Evolutionary conservation across 2,888 invertebrate species (phyloP).

Genomic region (Koerneria pararmatus): DNA sequence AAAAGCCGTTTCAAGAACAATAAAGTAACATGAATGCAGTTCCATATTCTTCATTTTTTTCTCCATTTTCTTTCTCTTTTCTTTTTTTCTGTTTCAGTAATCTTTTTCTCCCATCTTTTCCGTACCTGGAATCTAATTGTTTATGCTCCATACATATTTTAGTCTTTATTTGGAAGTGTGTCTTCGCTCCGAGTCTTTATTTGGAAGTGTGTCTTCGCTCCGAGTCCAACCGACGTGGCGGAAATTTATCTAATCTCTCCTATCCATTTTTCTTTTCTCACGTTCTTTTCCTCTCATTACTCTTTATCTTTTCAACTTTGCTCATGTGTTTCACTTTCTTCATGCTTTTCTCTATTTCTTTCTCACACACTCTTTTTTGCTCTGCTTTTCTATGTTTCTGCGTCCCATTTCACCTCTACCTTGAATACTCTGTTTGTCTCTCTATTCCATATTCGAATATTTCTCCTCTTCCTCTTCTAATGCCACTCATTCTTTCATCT

Average conservation of each 20-base stretch:
- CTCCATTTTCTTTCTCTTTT: background rate
- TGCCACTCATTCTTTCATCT: no score
- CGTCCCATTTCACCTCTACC: no score
- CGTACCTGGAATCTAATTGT: no score
- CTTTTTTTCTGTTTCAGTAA: constrained; percentile 4
- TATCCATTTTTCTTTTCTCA: constrained; percentile 3
- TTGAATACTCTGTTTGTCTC: no score
- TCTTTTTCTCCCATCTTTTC: no score
- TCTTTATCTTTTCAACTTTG: background rate
- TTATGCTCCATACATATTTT: no score
- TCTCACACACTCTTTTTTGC: background rate
- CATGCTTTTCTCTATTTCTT: constrained; percentile 4
- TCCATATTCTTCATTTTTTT: background rate
- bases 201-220: background rate
- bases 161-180: background rate
- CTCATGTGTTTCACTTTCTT: constrained; percentile 17
- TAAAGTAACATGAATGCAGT: no score
- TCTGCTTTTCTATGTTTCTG: constrained; percentile 15
- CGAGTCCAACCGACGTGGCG: background rate
- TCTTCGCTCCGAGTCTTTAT: background rate
- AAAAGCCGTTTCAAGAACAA: no score
- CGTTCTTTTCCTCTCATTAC: constrained; percentile 20
- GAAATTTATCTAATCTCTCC: background rate
- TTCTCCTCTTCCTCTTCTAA: no score
- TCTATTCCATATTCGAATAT: no score